Percentiles rank a stretch among this genome's conserved stretches.
Conservation (phyloP, 2,888 invertebrate species). For the Drosophila maculinotata region DNA sequence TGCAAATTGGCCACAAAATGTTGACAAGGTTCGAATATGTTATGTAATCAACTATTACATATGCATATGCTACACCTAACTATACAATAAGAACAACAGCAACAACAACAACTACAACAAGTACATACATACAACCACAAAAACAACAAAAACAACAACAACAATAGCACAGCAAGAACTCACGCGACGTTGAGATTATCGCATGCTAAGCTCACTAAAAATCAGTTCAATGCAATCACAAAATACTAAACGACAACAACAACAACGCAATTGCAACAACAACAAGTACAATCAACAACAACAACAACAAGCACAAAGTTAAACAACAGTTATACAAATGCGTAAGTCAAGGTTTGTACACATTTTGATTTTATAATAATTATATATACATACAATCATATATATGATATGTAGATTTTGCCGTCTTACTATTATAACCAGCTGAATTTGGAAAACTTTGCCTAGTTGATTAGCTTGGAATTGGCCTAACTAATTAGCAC, state of each 20-base stretch:
- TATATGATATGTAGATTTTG: slow-evolving; percentile 19
- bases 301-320: slow-evolving; percentile 68
- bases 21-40: slow-evolving; percentile 39
- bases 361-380: slow-evolving; percentile 34
- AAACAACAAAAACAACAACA: slow-evolving; percentile 52
- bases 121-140: slow-evolving; percentile 51
- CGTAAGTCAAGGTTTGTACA: slow-evolving; percentile 82
- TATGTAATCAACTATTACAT: slow-evolving; percentile 52
- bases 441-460: slow-evolving; percentile 34
- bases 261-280: slow-evolving; percentile 71
- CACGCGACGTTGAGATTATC: slow-evolving; percentile 65
- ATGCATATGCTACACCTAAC: slow-evolving; percentile 56
- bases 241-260: slow-evolving; percentile 69
- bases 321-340: slow-evolving; percentile 67
- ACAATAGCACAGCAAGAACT: slow-evolving; percentile 66
- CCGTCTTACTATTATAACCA: slow-evolving; percentile 15
- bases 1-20: slow-evolving; percentile 41
- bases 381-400: slow-evolving; percentile 7
- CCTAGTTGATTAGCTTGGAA: slow-evolving; percentile 44
- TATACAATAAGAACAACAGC: slow-evolving; percentile 50
- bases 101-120: slow-evolving; percentile 42
- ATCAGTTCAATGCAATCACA: slow-evolving; percentile 70
- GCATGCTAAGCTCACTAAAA: slow-evolving; percentile 72
- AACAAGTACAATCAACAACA: slow-evolving; percentile 63
- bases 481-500: slow-evolving; percentile 56